Conservation (phyloP, 2,113 vertebrate species). For the Oxyruncus cristatus region DNA sequence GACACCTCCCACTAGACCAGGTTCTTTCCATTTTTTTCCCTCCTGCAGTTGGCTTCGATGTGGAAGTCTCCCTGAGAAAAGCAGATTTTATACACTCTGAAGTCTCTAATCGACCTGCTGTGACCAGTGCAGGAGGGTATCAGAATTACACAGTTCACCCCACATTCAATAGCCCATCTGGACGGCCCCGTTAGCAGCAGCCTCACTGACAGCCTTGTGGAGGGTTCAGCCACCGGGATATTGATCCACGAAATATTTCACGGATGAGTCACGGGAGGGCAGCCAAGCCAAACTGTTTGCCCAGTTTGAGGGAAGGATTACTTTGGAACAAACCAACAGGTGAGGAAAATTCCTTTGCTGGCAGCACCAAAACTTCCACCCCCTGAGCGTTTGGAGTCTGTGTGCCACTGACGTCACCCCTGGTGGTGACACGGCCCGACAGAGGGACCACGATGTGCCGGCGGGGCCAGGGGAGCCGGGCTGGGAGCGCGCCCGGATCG, state of each 20-base stretch:
- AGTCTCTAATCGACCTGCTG: fast-evolving
- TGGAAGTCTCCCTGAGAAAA: not conserved
- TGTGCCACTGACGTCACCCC: not conserved
- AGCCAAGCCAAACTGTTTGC: not conserved
- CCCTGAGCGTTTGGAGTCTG: fast-evolving
- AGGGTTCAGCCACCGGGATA: not conserved
- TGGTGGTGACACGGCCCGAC: not conserved
- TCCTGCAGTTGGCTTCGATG: not conserved
- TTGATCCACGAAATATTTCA: not conserved
- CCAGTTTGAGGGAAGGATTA: not conserved
- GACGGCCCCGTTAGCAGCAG: not conserved
- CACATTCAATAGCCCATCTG: fast-evolving
- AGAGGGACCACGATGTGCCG: not conserved
- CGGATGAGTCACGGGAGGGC: not conserved
- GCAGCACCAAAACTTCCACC: not conserved
- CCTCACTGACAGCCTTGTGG: not conserved
- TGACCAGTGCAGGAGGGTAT: not conserved
- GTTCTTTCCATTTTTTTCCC: fast-evolving
- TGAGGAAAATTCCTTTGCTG: not conserved
- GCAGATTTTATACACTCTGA: fast-evolving
- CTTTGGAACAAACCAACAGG: not conserved
- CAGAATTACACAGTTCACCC: not conserved
- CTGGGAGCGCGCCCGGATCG: not conserved
- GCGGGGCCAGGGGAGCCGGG: not conserved
- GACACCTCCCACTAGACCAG: not conserved